A percentile compares a stretch with the other conserved stretches of the same genome.
phyloP scores from a whole-genome alignment of 2,113 vertebrate species.

The Haliaeetus leucogaster region DNA sequence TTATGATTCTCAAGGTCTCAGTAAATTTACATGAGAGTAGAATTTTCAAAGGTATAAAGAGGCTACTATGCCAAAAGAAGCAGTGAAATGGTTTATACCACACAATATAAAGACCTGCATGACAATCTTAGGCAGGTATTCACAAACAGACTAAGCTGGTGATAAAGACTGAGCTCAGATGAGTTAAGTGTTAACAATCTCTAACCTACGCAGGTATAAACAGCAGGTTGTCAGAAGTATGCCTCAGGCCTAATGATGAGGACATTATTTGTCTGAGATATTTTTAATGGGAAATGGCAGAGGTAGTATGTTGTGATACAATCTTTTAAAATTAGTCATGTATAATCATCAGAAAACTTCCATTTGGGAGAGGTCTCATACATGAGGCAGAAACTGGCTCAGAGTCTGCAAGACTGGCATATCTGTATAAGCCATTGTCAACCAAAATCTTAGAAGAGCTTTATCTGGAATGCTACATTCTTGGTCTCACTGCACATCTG shows the following conservation, averaged over 20 bases:
- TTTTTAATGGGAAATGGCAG: not conserved
- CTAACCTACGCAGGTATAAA: not conserved
- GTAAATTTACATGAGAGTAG: not conserved
- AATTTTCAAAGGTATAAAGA: not conserved
- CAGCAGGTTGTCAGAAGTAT: not conserved
- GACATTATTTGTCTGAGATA: slow-evolving; percentile 8
- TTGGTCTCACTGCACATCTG: not conserved
- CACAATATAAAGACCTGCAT: not conserved
- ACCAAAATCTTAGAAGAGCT: not conserved
- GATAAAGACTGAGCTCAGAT: not conserved
- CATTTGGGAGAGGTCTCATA: not conserved
- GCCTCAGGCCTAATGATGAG: not conserved
- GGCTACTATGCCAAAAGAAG: not conserved
- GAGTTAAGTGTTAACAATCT: not conserved
- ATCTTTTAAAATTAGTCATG: slow-evolving; percentile 32
- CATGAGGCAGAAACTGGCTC: not conserved
- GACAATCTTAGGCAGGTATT: not conserved
- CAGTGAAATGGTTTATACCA: not conserved
- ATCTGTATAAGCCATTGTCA: not conserved
- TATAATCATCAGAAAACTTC: not conserved
- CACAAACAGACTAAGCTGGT: not conserved
- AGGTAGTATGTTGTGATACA: not conserved
- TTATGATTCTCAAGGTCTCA: not conserved
- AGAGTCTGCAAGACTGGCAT: not conserved
- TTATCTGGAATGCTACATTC: not conserved